Percentiles rank a stretch among this genome's conserved stretches.
These are phyloP conservation scores for Melanotaenia parkinsoni DNA, from an alignment of 2,797 vertebrate genomes.

Conservation along the genomic window DNA sequence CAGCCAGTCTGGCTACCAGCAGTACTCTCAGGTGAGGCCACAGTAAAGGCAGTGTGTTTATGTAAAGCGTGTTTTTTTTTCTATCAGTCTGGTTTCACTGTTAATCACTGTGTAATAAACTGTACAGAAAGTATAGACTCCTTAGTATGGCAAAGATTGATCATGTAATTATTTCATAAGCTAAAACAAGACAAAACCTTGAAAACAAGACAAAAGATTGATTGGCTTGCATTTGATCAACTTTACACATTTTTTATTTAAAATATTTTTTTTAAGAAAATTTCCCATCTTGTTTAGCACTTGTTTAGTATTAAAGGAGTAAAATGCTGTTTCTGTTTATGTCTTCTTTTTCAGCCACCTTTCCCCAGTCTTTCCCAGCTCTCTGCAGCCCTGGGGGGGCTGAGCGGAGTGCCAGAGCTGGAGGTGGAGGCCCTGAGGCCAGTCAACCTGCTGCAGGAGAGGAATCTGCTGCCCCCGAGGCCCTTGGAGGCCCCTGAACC, in stretches of 20 bases:
- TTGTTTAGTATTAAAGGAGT: background rate
- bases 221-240: too few species aligned
- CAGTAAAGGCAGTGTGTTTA: too few species aligned
- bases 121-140: background rate
- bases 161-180: background rate
- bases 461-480: constrained; percentile 88
- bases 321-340: background rate
- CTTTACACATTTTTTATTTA: too few species aligned
- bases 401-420: constrained; percentile 91
- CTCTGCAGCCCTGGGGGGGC: constrained; percentile 90
- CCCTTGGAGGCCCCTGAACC: constrained; percentile 89
- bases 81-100: too few species aligned
- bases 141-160: background rate
- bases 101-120: background rate
- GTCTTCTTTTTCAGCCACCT: constrained; percentile 72
- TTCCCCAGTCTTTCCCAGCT: constrained; percentile 91
- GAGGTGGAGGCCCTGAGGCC: constrained; percentile 91
- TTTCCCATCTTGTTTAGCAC: background rate
- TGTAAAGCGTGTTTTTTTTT: background rate
- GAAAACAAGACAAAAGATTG: too few species aligned
- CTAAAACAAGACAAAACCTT: too few species aligned
- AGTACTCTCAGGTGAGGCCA: constrained; percentile 76
- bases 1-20: constrained; percentile 72
- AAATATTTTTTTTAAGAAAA: too few species aligned
- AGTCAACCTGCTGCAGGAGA: constrained; percentile 93